Percentiles rank a stretch among this genome's conserved stretches.
phyloP scores from a whole-genome alignment of 2,797 vertebrate genomes.

The Melanotaenia boesemani region DNA sequence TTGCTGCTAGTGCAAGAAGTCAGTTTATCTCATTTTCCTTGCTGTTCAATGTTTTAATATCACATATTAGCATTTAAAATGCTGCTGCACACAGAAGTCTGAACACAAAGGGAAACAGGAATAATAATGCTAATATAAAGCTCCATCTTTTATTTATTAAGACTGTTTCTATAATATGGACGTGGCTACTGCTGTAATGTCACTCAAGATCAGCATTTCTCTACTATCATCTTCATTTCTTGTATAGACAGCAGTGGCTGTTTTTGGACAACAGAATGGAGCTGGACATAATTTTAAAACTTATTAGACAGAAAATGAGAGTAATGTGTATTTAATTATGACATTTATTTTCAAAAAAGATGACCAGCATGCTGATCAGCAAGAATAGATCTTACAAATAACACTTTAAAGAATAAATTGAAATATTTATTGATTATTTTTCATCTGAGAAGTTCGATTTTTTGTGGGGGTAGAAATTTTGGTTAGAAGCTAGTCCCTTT shows the following conservation, averaged over 20 bases:
- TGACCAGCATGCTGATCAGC: neutral
- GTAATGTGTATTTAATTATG: neutral
- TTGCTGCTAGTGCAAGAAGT: neutral
- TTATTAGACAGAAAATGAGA: neutral
- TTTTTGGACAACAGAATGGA: neutral
- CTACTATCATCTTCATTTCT: neutral
- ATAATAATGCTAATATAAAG: neutral
- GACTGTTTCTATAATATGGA: neutral
- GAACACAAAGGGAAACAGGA: neutral
- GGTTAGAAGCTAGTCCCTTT: neutral
- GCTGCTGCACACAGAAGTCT: neutral
- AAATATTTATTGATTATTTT: neutral
- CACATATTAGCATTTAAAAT: neutral
- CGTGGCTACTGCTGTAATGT: neutral
- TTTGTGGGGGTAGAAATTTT: neutral
- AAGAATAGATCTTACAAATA: neutral
- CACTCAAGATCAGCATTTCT: neutral
- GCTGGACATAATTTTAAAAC: neutral
- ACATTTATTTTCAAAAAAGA: neutral
- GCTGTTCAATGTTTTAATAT: neutral
- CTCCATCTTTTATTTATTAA: neutral
- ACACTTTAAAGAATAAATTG: no score
- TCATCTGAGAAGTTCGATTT: neutral
- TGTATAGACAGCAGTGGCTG: neutral
- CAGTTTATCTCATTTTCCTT: neutral